Evolutionary conservation across 2,888 invertebrate genomes (phyloP).

Genomic region (Acanthosoma haemorrhoidale): DNA sequence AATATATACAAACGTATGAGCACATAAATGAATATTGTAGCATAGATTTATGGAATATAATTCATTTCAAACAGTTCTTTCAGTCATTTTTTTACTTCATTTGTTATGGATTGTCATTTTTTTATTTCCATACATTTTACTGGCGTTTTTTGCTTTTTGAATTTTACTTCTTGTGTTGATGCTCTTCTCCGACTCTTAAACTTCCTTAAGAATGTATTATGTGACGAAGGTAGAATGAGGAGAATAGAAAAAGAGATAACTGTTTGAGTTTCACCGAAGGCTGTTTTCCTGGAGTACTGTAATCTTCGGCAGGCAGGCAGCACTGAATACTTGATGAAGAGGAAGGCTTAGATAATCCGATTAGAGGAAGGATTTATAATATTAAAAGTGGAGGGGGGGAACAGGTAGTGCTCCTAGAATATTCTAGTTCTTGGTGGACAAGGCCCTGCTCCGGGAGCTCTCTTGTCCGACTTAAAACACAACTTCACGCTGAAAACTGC

Average conservation of each 20-base stretch:
- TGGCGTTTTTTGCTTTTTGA: too few species aligned
- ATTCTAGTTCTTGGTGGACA: neutral
- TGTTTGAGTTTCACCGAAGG: neutral
- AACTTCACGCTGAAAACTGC: too few species aligned
- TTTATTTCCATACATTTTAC: too few species aligned
- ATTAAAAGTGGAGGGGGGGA: neutral
- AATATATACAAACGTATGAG: too few species aligned
- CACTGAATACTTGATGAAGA: constrained; percentile 9
- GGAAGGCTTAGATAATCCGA: constrained; percentile 14
- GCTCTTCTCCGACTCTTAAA: too few species aligned
- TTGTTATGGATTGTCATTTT: too few species aligned
- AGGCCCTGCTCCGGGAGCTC: neutral
- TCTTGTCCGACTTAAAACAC: neutral
- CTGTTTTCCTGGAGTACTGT: neutral
- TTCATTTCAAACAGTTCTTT: too few species aligned
- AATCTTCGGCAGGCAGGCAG: neutral
- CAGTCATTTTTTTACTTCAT: too few species aligned
- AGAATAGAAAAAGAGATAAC: neutral
- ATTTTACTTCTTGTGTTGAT: too few species aligned
- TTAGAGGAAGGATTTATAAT: constrained; percentile 6
- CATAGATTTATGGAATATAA: too few species aligned
- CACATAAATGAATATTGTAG: too few species aligned
- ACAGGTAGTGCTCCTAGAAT: constrained; percentile 7
- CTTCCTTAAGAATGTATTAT: neutral
- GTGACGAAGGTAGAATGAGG: neutral